phyloP scores from a whole-genome alignment of 1,140 invertebrate genomes.

The Aphelinus atriplicis region DNA sequence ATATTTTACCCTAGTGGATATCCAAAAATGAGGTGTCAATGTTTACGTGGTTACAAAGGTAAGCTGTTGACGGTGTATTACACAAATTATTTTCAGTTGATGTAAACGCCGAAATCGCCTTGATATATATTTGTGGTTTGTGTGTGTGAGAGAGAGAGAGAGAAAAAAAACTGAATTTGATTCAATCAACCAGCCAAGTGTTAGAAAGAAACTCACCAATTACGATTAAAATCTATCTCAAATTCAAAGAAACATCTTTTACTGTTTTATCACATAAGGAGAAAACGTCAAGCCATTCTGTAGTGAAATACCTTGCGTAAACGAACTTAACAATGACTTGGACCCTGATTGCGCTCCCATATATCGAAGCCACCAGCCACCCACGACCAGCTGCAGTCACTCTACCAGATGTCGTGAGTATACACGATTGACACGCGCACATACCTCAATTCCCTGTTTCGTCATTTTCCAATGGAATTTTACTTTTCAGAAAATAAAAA shows the following conservation, averaged over 20 bases:
- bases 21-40: constrained; percentile 38
- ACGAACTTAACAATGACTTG: constrained; percentile 30
- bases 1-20: constrained; percentile 40
- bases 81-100: no score
- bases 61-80: not conserved
- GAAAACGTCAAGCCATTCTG: constrained; percentile 54
- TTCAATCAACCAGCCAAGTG: no score
- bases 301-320: constrained; percentile 35
- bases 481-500: constrained; percentile 42
- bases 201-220: no score
- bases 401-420: constrained; percentile 54
- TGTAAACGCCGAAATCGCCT: no score
- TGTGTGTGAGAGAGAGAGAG: not conserved
- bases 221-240: not conserved
- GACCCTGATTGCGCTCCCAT: constrained; percentile 49
- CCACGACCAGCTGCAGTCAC: constrained; percentile 41
- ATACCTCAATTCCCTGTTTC: not conserved
- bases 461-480: not conserved
- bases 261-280: constrained; percentile 39
- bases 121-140: not conserved
- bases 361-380: constrained; percentile 43
- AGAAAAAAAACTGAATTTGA: not conserved
- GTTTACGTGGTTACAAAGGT: constrained; percentile 48
- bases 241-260: not conserved
- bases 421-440: not conserved